Evolutionary conservation across 2,888 invertebrate species (phyloP), one percentile per base, ranked within the genome.

Genomic region (Perizoma flavofasciatum): DNA sequence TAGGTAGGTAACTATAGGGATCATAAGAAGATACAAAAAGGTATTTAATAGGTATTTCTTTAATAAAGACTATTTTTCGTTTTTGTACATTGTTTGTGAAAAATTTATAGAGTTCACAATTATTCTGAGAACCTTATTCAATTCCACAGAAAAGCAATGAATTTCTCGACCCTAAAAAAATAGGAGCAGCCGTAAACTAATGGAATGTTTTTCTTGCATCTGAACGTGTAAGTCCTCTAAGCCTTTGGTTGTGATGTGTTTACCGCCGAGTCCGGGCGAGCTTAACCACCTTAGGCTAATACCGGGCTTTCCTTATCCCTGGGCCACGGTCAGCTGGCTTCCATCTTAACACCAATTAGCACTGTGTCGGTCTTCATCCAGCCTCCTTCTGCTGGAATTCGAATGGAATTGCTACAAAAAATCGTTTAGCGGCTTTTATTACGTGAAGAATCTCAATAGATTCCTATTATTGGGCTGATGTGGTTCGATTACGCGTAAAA

Each of bases 261-360:
- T 75, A 74, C 72, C 70, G 75, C 74, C 75, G 77, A 82, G 75
- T 70, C 75, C 68, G 54, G 71, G 73, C 60, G 58, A 76, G 77
- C 75, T 77, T 77, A 76, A 79, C 75, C 79, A 81, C 81, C 81
- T 76, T 74, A 76, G 78, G 81, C 75, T 86, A 83, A 85, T 77
- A 76, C 82, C 68, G 75, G 84, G 85, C 82, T 86, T 79, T 76
- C 74, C 81, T 86, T 86, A 86, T 86, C 84, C 77, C 72, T 71
- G 69, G 71, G 68, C 68, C 61, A 79, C 75, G 83, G 85, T 83
- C 84, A 82, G 81, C 74, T 65, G 73, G 66, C 64, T 62, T 67
- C 66, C 69, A 80, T 71, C 79, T 82, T 80, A 78, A 80, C 79
- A 81, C 75, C 86, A 83, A 86, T 87, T 86, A 86, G 79, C 82